Percentiles rank a stretch among this genome's conserved stretches.
phyloP scores from a whole-genome alignment of 2,113 vertebrate species.

The Xenopus tropicalis region DNA sequence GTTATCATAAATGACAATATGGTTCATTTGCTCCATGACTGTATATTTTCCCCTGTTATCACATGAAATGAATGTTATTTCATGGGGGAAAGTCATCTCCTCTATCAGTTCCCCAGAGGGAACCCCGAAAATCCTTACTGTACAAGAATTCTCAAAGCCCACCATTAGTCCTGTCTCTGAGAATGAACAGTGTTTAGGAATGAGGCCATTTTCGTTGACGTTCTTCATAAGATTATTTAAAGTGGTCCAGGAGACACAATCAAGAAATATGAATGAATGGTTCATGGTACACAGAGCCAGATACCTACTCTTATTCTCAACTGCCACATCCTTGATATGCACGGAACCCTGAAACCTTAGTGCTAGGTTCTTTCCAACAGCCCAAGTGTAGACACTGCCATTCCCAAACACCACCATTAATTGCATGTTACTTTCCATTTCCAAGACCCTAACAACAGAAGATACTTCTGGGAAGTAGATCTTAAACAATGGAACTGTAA shows the following conservation, averaged over 20 bases:
- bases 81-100: constrained; percentile 55
- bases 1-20: constrained; percentile 59
- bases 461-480: constrained; percentile 8
- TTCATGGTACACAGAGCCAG: constrained; percentile 60
- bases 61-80: constrained; percentile 59
- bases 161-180: constrained; percentile 49
- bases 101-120: constrained; percentile 32
- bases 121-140: constrained; percentile 55
- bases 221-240: constrained; percentile 50
- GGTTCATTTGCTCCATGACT: constrained; percentile 64
- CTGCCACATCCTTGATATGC: constrained; percentile 53
- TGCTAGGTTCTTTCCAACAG: constrained; percentile 39
- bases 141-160: constrained; percentile 56
- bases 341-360: constrained; percentile 49
- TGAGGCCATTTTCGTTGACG: neutral
- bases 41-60: constrained; percentile 48
- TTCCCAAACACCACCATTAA: constrained; percentile 53
- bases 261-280: constrained; percentile 57
- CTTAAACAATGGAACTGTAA: constrained; percentile 49
- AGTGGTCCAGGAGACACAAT: constrained; percentile 46
- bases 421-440: constrained; percentile 46
- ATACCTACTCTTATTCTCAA: constrained; percentile 47
- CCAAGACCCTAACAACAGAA: constrained; percentile 50
- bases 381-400: constrained; percentile 63
- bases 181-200: constrained; percentile 50